Evolutionary conservation across 2,113 vertebrate species (phyloP).

Genomic region (Ictalurus furcatus): DNA sequence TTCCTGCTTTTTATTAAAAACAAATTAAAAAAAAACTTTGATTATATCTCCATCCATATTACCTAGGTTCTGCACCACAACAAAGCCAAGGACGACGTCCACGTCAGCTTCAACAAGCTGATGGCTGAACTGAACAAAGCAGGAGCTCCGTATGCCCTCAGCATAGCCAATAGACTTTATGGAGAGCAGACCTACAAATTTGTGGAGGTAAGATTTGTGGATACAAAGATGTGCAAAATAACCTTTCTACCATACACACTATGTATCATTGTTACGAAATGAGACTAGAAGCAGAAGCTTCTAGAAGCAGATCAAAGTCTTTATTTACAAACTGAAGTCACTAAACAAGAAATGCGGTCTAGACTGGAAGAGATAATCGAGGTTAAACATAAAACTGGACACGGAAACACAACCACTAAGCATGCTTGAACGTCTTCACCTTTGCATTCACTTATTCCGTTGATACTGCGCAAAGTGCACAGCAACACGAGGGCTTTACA

Average conservation of each 20-base stretch:
- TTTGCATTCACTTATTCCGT: no score
- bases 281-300: no score
- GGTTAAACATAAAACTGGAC: no score
- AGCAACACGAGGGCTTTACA: no score
- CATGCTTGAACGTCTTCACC: no score
- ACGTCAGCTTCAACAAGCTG: constrained; percentile 75
- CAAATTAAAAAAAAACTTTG: neutral
- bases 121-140: constrained; percentile 75
- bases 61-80: constrained; percentile 62
- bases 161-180: constrained; percentile 83
- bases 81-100: constrained; percentile 64
- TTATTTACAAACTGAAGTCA: no score
- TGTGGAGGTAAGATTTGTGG: constrained; percentile 71
- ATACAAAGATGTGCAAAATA: neutral
- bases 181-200: constrained; percentile 84
- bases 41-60: constrained; percentile 5
- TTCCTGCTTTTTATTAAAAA: neutral
- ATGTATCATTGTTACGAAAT: neutral
- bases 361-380: no score
- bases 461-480: no score
- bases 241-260: neutral
- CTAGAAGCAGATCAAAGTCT: no score
- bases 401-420: no score
- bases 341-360: no score
- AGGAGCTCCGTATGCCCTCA: constrained; percentile 75